Evolutionary conservation across 2,113 vertebrate species (phyloP), one percentile per base, ranked within the genome.

Genomic region (Varanus komodoensis): DNA sequence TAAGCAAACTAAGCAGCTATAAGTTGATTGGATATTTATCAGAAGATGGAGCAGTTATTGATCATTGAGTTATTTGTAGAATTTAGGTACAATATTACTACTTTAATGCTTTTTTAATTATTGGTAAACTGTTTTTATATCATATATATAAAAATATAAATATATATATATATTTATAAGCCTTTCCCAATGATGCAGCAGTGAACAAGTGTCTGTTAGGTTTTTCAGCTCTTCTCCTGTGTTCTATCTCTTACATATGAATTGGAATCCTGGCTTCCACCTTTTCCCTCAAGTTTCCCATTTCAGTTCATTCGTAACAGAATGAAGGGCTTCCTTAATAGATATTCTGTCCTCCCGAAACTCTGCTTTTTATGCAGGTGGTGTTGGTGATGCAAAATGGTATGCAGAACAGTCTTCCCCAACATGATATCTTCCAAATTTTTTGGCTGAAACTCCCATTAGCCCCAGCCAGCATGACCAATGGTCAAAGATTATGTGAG

Each of bases 81-180:
- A 50, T 91, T 89, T 86, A 88, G 93, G 91, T 94, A 92, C 92
- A 69, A 79, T 54, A 54, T 27, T 50, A 79, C 79, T 73, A 6
- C 44, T 21, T 29, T 19, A 29, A 81, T 0, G 3, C 19, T 86
- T 38, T 54, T n/a, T 5, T 83, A 2, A 6, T 21, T 89, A 0
- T 67, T 80, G 0, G 1, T 50, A 1, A 25, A 15, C 73, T 23
- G 14, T 71, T 86, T 29, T 85, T 82, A 90, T 85, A 90, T 64
- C 61, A 68, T 69, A 86, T 69, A 79, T 64, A 87, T 75, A 86
- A 44, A 44, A 44, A 44, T 44, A 44, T 44, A 44, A 44, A 44
- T 44, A 44, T 44, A 44, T 86, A 86, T 0, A n/a, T 0, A 44
- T 90, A 14, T 48, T 89, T 80, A 82, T 84, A 69, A 69, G 32